These are phyloP conservation scores for Ceratosolen solmsi DNA, from an alignment of 1,140 invertebrate genomes.

Conservation along the genomic window DNA sequence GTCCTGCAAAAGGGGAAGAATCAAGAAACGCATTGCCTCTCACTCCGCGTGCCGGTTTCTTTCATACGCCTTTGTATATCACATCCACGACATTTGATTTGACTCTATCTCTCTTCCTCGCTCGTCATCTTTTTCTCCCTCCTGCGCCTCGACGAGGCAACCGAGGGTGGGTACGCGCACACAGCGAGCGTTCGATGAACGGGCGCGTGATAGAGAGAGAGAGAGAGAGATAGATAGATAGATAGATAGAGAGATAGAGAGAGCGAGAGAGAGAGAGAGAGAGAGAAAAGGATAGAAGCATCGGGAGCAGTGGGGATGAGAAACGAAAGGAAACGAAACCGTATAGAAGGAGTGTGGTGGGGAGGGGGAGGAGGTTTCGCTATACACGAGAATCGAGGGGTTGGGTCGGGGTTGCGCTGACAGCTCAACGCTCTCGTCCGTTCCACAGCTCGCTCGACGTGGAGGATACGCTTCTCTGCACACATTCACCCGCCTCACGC, in stretches of 20 bases:
- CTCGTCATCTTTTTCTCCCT: constrained; percentile 28
- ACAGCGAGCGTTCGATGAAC: neutral
- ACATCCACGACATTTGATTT: constrained; percentile 29
- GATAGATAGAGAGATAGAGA: neutral
- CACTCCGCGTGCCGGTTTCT: neutral
- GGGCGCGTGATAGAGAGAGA: neutral
- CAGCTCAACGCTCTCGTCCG: constrained; percentile 72
- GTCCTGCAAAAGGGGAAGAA: constrained; percentile 6
- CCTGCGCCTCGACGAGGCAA: neutral
- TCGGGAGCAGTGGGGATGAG: constrained; percentile 29
- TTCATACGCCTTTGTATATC: constrained; percentile 7
- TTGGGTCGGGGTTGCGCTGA: constrained; percentile 72
- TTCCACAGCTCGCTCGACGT: constrained; percentile 53
- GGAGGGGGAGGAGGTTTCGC: constrained; percentile 43
- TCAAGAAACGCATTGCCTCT: constrained; percentile 1
- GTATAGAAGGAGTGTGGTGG: constrained; percentile 9
- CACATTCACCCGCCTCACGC: constrained; percentile 64
- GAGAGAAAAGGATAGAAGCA: neutral
- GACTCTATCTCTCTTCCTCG: constrained; percentile 11
- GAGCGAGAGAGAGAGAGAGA: neutral
- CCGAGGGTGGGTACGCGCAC: constrained; percentile 28
- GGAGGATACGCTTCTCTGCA: constrained; percentile 73
- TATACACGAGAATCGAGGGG: constrained; percentile 59
- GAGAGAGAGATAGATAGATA: neutral
- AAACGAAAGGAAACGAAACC: neutral